Base-by-base conservation (phyloP, 2,888 invertebrate genomes). In the Trypoxylon attenuatum region DNA sequence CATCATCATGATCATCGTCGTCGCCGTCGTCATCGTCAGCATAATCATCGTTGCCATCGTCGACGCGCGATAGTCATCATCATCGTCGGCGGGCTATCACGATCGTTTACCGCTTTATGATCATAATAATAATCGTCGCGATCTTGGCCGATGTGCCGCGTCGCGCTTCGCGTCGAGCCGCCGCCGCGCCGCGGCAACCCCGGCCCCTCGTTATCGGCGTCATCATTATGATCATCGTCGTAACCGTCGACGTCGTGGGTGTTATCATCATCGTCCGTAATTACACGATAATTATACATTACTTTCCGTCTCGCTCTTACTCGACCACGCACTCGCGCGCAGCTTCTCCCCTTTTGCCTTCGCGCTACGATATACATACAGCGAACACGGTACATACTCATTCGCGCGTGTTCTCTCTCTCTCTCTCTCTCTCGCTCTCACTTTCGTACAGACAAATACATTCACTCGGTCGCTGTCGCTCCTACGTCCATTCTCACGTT, bases 201-300 rank as follows among this genome's bases (percentile, higher is more conserved):
- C 25, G 16, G 21, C 42, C 21, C 43, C 25, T 51, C 42, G 50
- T 57, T 47, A 62, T 53, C 62, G 47, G 47, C 53, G 50, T 62
- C 62, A 59, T 65, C 73, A 54, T 57, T 72, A 67, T 47, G 67
- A 71, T 65, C 77, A 75, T 74, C 66, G 64, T 64, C 74, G 73
- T 69, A 50, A 39, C 53, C 53, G 53, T 19, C 51, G 50, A 71
- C 76, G 73, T 55, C 57, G 49, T 46, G 52, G 61, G 52, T 57
- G 60, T 54, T 43, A 66, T 59, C 75, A 73, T 76, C 68, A 64
- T 67, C 73, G 74, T 71, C 75, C 63, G 65, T 82, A 82, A 83
- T 84, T 84, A 83, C 82, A 83, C 82, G 84, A 82, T 84, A 84
- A 84, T 85, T 80, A 84, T 84, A 85, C 82, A 82, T 79, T 83